A percentile compares a stretch with the other conserved stretches of the same genome.
phyloP scores from a whole-genome alignment of 53 echinoderm and acorn worm genomes.

The Crossaster papposus region DNA sequence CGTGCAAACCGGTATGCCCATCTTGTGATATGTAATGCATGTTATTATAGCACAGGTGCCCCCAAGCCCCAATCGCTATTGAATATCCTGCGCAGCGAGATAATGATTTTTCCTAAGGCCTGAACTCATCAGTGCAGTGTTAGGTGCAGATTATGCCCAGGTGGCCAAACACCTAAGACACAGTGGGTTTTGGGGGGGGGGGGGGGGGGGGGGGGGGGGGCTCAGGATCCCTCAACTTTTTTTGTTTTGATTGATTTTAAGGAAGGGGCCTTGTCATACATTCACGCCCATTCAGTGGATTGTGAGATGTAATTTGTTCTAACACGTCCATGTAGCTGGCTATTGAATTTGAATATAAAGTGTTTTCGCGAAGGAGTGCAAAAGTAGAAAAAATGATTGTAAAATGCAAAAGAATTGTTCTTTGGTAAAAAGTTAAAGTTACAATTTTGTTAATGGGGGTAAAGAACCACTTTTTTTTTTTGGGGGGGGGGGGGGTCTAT shows the following conservation, averaged over 20 bases:
- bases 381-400: too few relatives aligned
- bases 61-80: slow-evolving; percentile 42
- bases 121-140: slow-evolving; percentile 54
- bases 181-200: too few relatives aligned
- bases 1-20: slow-evolving; percentile 39
- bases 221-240: slow-evolving; percentile 58
- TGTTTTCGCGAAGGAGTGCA: too few relatives aligned
- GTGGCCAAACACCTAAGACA: slow-evolving; percentile 55
- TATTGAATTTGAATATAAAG: slow-evolving; percentile 1
- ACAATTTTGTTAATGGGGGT: too few relatives aligned
- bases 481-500: too few relatives aligned
- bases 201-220: not conserved
- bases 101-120: slow-evolving; percentile 59
- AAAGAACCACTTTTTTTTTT: too few relatives aligned
- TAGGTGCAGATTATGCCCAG: slow-evolving; percentile 60
- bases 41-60: slow-evolving; percentile 58
- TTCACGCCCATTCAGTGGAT: slow-evolving; percentile 12
- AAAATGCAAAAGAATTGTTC: too few relatives aligned
- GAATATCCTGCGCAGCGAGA: slow-evolving; percentile 45
- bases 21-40: slow-evolving; percentile 57
- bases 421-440: too few relatives aligned
- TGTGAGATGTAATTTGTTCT: slow-evolving; percentile 21
- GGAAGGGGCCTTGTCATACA: slow-evolving; percentile 36
- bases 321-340: not conserved
- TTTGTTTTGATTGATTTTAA: slow-evolving; percentile 38